Percentiles rank a stretch among this genome's conserved stretches.
phyloP scores from a whole-genome alignment of 2,797 vertebrate genomes.

The Sparus aurata region DNA sequence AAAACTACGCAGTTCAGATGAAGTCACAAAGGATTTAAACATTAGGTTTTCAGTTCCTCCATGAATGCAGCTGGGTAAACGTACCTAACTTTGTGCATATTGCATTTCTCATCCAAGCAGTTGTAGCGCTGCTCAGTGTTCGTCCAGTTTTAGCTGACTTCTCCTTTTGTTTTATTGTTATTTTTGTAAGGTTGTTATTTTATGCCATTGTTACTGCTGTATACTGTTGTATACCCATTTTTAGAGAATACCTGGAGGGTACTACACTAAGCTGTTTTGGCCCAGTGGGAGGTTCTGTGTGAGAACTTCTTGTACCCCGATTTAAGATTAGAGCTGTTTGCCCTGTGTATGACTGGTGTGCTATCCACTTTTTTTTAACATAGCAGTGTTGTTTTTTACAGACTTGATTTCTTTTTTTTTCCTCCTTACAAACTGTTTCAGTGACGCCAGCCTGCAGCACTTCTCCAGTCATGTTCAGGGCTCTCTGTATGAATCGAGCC shows the following conservation, averaged over 20 bases:
- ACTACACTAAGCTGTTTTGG: conserved; percentile 48
- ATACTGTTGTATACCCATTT: conserved; percentile 89
- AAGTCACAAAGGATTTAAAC: conserved; percentile 26
- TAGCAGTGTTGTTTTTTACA: background rate
- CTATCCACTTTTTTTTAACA: background rate
- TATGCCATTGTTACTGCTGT: conserved; percentile 76
- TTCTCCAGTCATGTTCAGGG: conserved; percentile 22
- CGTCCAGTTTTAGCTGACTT: conserved; percentile 77
- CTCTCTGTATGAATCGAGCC: conserved; percentile 9
- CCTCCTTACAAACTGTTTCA: background rate
- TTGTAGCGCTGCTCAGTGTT: conserved; percentile 79
- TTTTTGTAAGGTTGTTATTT: conserved; percentile 20
- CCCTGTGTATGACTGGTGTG: conserved; percentile 26
- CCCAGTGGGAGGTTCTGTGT: conserved; percentile 66
- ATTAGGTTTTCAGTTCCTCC: conserved; percentile 2
- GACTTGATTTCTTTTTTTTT: background rate
- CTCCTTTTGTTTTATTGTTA: conserved; percentile 3
- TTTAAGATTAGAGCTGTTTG: conserved; percentile 21
- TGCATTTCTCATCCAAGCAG: conserved; percentile 83
- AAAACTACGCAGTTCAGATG: conserved; percentile 3
- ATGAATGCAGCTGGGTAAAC: conserved; percentile 49
- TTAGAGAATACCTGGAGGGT: conserved; percentile 63
- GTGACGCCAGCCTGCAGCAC: conserved; percentile 9
- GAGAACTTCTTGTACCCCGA: conserved; percentile 60
- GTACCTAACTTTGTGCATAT: conserved; percentile 83